Evolutionary conservation across 2,113 vertebrate genomes (phyloP).

Genomic region (Daboia siamensis): DNA sequence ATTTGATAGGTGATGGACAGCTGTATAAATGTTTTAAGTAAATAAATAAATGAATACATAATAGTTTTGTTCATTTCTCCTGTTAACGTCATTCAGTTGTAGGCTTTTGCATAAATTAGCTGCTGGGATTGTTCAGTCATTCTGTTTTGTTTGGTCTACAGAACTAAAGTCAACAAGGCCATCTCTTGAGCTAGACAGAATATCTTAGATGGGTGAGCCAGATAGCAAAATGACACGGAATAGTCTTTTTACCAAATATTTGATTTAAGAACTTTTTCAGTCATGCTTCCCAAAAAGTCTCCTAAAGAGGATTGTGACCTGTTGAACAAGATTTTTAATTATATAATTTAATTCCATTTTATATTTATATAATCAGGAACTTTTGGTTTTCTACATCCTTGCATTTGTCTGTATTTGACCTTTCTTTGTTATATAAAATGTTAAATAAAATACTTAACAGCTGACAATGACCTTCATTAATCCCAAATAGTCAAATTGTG

Average conservation of each 20-base stretch:
- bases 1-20: neutral
- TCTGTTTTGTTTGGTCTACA: neutral
- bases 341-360: neutral
- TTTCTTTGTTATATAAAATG: neutral
- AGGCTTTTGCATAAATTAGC: slow-evolving; percentile 23
- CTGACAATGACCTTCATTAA: neutral
- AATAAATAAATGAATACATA: neutral
- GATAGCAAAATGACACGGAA: neutral
- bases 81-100: slow-evolving; percentile 31
- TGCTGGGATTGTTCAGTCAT: neutral
- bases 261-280: neutral
- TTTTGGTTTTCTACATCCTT: neutral
- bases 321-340: neutral
- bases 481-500: neutral
- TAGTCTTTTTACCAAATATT: neutral
- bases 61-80: slow-evolving; percentile 15
- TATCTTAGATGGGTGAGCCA: neutral
- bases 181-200: neutral
- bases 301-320: neutral
- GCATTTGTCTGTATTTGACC: neutral
- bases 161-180: neutral
- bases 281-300: neutral
- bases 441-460: neutral
- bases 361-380: neutral
- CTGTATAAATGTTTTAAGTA: neutral